phyloP scores from a whole-genome alignment of 2,113 vertebrate genomes.

The Labrus mixtus region DNA sequence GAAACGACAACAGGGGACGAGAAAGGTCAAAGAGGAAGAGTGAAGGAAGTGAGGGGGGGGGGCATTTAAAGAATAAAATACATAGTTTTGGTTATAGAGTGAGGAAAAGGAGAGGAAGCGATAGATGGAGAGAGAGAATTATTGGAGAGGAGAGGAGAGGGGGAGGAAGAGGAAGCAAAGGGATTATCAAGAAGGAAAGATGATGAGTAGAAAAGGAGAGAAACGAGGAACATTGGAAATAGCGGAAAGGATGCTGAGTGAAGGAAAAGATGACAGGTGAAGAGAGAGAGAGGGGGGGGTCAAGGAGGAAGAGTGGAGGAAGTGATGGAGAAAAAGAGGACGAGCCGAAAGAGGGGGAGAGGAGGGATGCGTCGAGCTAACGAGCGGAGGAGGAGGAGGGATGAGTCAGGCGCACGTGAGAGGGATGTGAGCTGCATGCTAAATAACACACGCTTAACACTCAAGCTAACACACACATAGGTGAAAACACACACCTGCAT shows the following conservation, averaged over 20 bases:
- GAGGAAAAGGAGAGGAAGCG: neutral
- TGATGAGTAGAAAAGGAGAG: neutral
- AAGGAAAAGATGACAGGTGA: neutral
- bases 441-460: constrained; percentile 43
- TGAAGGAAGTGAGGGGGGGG: no score
- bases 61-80: no score
- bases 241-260: neutral
- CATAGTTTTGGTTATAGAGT: no score
- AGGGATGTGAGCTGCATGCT: constrained; percentile 72
- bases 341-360: constrained; percentile 1
- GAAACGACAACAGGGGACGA: no score
- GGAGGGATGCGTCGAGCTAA: constrained; percentile 23
- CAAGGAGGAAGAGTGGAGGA: neutral
- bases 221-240: neutral
- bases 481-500: constrained; percentile 62
- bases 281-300: neutral
- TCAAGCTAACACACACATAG: constrained; percentile 32
- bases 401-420: constrained; percentile 73
- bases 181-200: neutral
- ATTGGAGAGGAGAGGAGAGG: neutral
- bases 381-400: constrained; percentile 32
- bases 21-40: no score
- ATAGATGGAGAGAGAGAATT: neutral
- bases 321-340: neutral
- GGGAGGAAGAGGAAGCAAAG: no score